These are phyloP conservation scores for Trichopoda pennipes DNA, from an alignment of 2,888 invertebrate species.

Conservation along the genomic window DNA sequence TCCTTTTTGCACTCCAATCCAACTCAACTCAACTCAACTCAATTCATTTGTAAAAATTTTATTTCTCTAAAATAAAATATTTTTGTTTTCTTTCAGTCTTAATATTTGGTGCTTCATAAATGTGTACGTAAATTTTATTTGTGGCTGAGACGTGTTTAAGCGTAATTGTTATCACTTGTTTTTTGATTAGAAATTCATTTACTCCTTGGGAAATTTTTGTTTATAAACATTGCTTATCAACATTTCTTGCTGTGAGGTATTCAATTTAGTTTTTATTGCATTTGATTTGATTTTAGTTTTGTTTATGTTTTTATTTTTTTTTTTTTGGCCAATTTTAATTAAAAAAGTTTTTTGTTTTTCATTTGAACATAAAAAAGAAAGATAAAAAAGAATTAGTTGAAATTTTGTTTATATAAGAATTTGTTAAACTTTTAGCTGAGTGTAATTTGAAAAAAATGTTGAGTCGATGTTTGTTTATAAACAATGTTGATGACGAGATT, in stretches of 20 bases:
- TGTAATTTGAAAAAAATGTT: slow-evolving; percentile 63
- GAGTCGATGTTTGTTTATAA: slow-evolving; percentile 65
- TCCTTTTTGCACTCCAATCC: slow-evolving; percentile 24
- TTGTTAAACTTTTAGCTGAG: slow-evolving; percentile 52
- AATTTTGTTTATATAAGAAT: slow-evolving; percentile 50
- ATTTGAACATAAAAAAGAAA: slow-evolving; percentile 65
- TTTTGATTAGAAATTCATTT: slow-evolving; percentile 12
- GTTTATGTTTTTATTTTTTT: slow-evolving; percentile 31
- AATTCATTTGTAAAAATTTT: background rate
- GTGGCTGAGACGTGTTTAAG: slow-evolving; percentile 42
- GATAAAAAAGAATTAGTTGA: slow-evolving; percentile 66
- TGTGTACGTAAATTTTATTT: slow-evolving; percentile 17
- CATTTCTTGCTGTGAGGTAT: slow-evolving; percentile 59
- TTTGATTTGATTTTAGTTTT: slow-evolving; percentile 40
- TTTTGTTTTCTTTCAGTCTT: slow-evolving; percentile 53
- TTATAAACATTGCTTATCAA: slow-evolving; percentile 68
- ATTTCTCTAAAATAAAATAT: background rate
- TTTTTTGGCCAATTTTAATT: slow-evolving; percentile 53
- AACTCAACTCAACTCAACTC: background rate
- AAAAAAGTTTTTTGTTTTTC: slow-evolving; percentile 57
- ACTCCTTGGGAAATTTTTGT: slow-evolving; percentile 38
- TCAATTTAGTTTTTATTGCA: slow-evolving; percentile 45
- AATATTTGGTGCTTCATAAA: slow-evolving; percentile 28
- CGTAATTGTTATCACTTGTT: slow-evolving; percentile 10
- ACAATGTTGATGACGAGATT: slow-evolving; percentile 69